A percentile compares a stretch with the other conserved stretches of the same genome.
These are phyloP conservation scores for Nemoura dubitans DNA, from an alignment of 2,888 invertebrate species.

Conservation along the genomic window DNA sequence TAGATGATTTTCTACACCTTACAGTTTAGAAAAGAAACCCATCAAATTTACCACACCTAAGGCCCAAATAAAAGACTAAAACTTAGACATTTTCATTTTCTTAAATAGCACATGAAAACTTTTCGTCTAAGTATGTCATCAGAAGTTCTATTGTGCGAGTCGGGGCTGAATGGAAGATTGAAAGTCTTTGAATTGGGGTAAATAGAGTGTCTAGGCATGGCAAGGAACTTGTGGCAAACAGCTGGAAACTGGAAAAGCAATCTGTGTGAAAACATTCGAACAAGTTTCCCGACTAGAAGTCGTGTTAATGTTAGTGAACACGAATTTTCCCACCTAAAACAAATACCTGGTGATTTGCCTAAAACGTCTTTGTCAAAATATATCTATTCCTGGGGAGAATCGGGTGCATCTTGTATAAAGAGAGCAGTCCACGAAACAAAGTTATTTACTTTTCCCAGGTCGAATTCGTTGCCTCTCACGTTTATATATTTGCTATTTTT, in stretches of 20 bases:
- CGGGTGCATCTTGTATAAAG: no score
- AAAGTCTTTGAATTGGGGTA: constrained; percentile 21
- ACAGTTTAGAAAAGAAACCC: background rate
- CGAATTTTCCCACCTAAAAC: background rate
- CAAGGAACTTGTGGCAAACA: background rate
- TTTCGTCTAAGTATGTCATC: constrained; percentile 15
- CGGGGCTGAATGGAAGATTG: constrained; percentile 15
- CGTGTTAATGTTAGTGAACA: background rate
- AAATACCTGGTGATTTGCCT: background rate
- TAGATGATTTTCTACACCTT: background rate
- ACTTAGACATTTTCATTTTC: constrained; percentile 23
- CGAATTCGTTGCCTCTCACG: no score
- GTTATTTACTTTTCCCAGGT: no score
- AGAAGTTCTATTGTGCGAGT: constrained; percentile 7
- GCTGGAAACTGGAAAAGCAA: constrained; percentile 22
- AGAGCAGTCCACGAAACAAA: no score
- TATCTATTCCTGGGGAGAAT: no score
- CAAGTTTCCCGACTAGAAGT: background rate
- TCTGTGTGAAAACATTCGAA: constrained; percentile 14
- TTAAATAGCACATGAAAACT: constrained; percentile 29
- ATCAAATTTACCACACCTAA: constrained; percentile 19
- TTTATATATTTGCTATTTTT: no score
- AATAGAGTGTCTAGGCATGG: constrained; percentile 18
- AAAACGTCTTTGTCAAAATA: no score
- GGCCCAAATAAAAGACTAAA: constrained; percentile 4